Evolutionary conservation across 2,797 vertebrate species (phyloP), one percentile per base, ranked within the genome.

Genomic region (Mormyrops boulengeri): DNA sequence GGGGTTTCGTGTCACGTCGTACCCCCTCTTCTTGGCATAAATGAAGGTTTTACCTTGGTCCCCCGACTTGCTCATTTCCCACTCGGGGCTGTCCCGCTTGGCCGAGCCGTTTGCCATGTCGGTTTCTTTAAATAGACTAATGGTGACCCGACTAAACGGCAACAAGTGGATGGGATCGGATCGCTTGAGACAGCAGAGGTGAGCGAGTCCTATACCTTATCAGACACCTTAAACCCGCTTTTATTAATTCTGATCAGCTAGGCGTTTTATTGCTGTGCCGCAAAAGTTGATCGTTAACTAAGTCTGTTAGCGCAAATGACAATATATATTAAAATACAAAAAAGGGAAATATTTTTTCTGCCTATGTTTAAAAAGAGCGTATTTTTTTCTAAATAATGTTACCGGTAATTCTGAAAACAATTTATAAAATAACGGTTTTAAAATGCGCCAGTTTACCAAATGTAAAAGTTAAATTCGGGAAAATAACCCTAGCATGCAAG

Each of bases 11-110:
- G 96, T 97, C 26, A 99, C 95, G 89, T 97, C 96, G 94, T 97
- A 98, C 92, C 98, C 98, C 93, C 96, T 96, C 93, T 96, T 97
- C 94, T 95, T 96, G 88, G 97, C 97, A 94, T 94, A 94, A 52
- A 95, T 93, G 73, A 95, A 94, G 41, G 91, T 94, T 89, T 93
- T 95, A 3, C 87, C 86, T 44, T 91, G 91, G 30, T 93, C 94
- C 53, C 90, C 91, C 87, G 92, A 93, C 90, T 92, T 94, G 88
- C 95, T 91, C 95, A 96, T 96, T 93, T 96, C 96, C 47, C 93
- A 94, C 57, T 95, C 94, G 92, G 94, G 91, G 1, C 96, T 95
- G 91, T 96, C 95, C 82, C 92, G 94, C 91, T 93, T 93, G 91
- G 92, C 94, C 57, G 90, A 88, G 50, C 91, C 93, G 91, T 90